Percentiles rank a stretch among this genome's conserved stretches.
Evolutionary conservation across 2,113 vertebrate species (phyloP).

Genomic region (Labeo catla): DNA sequence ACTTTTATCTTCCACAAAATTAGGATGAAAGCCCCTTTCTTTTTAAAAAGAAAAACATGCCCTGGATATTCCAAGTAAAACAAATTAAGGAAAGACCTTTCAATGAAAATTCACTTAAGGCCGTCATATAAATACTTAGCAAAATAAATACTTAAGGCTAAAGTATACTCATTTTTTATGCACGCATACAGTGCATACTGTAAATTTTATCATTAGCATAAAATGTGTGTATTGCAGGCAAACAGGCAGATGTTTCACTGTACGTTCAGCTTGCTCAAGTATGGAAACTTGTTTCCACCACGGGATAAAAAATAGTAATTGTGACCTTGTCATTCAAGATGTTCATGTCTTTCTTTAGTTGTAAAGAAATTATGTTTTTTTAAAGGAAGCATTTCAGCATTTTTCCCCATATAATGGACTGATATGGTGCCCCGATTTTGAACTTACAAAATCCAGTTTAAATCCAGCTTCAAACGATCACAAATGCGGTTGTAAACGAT

Average conservation of each 20-base stretch:
- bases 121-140: neutral
- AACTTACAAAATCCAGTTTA: too few species aligned
- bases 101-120: neutral
- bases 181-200: neutral
- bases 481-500: too few species aligned
- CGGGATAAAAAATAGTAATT: neutral
- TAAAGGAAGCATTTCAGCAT: too few species aligned
- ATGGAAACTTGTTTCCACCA: neutral
- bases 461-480: too few species aligned
- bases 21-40: constrained; percentile 5
- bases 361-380: too few species aligned
- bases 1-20: neutral
- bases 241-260: neutral
- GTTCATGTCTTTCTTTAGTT: too few species aligned
- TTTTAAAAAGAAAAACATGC: neutral
- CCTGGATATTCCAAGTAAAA: neutral
- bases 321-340: too few species aligned
- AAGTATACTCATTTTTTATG: neutral
- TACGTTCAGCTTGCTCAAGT: neutral
- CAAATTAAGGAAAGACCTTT: constrained; percentile 2
- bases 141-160: neutral
- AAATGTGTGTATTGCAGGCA: neutral
- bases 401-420: too few species aligned
- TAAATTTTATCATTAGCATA: neutral
- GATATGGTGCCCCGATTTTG: too few species aligned